Evolutionary conservation across 2,113 vertebrate species (phyloP).

Genomic region (Poeciliopsis occidentalis): DNA sequence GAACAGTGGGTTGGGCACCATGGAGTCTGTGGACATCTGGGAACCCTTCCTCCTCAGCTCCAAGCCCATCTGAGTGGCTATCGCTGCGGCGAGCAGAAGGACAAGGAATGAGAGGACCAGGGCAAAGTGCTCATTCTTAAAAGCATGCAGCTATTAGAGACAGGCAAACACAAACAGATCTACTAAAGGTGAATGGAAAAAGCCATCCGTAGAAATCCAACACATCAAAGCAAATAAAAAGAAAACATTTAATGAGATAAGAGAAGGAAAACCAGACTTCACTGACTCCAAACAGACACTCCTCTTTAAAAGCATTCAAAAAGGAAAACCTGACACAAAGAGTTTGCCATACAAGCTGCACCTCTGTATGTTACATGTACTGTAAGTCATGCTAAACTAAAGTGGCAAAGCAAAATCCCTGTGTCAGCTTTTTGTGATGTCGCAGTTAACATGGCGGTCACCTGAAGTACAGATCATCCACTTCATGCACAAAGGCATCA

Average conservation of each 20-base stretch:
- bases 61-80: slow-evolving; percentile 90
- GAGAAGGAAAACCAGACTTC: slow-evolving; percentile 30
- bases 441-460: slow-evolving; percentile 58
- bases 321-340: slow-evolving; percentile 93
- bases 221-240: slow-evolving; percentile 43
- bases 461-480: slow-evolving; percentile 68
- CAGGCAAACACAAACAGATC: slow-evolving; percentile 49
- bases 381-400: slow-evolving; percentile 32
- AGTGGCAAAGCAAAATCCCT: slow-evolving; percentile 69
- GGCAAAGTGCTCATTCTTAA: slow-evolving; percentile 52
- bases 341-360: slow-evolving; percentile 66
- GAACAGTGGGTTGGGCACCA: slow-evolving; percentile 92
- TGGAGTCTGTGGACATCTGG: slow-evolving; percentile 94
- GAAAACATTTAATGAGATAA: slow-evolving; percentile 52
- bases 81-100: slow-evolving; percentile 81
- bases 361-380: slow-evolving; percentile 15
- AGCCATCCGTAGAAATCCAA: slow-evolving; percentile 18
- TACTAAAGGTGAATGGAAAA: slow-evolving; percentile 58
- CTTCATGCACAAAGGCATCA: slow-evolving; percentile 80
- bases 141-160: slow-evolving; percentile 59
- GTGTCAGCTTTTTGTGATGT: slow-evolving; percentile 70
- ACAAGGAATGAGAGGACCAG: slow-evolving; percentile 67
- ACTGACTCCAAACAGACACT: slow-evolving; percentile 62
- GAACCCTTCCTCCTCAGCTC: slow-evolving; percentile 94
- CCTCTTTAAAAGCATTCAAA: slow-evolving; percentile 67